Conservation (phyloP, 2,113 vertebrate genomes). For the Rhabdomys dilectus region DNA sequence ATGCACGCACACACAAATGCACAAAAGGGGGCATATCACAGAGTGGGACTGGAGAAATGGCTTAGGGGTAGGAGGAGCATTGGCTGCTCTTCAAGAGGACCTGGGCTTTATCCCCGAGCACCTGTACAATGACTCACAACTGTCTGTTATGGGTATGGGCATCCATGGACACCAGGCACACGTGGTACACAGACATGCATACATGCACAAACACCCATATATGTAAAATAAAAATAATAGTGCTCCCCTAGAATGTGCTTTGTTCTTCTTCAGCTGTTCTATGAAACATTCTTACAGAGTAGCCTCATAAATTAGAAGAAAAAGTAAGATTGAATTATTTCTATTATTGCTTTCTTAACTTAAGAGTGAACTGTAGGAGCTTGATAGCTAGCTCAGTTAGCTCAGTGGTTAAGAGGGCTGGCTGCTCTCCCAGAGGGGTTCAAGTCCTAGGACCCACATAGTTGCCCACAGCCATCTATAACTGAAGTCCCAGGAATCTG, state of each 20-base stretch:
- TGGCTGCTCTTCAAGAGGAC: neutral
- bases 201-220: neutral
- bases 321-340: neutral
- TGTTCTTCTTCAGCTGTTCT: slow-evolving; percentile 52
- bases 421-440: neutral
- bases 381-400: neutral
- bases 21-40: neutral
- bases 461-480: neutral
- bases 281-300: neutral
- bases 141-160: neutral
- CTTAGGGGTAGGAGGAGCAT: neutral
- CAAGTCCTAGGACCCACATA: neutral
- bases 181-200: neutral
- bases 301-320: slow-evolving; percentile 25
- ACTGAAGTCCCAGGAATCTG: neutral
- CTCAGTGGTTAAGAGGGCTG: neutral
- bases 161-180: neutral
- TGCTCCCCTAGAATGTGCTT: neutral
- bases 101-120: neutral
- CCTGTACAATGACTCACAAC: neutral
- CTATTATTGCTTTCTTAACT: neutral
- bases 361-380: neutral
- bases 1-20: too few relatives aligned
- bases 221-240: neutral
- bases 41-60: neutral